These are phyloP conservation scores for Drosophila carrolli DNA, from an alignment of 1,140 invertebrate species.

Conservation along the genomic window DNA sequence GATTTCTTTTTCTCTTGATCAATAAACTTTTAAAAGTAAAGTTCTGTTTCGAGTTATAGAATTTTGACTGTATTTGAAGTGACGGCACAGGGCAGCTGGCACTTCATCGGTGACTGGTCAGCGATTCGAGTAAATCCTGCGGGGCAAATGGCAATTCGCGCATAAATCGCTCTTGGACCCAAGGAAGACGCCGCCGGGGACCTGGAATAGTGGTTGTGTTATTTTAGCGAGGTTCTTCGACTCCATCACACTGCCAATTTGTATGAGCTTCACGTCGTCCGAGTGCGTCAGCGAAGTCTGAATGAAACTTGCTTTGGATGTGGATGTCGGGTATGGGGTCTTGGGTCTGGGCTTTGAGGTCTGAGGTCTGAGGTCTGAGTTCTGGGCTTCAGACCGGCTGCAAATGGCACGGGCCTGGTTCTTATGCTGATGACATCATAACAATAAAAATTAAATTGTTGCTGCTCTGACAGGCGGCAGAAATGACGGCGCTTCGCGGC, in stretches of 20 bases:
- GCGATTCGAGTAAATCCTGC: conserved; percentile 34
- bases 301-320: conserved; percentile 5
- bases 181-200: conserved; percentile 10
- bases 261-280: conserved; percentile 49
- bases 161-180: conserved; percentile 42
- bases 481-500: conserved; percentile 54
- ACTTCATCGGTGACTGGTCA: conserved; percentile 29
- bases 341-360: not conserved
- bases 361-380: not conserved
- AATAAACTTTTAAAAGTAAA: not conserved
- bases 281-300: conserved; percentile 35
- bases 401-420: conserved; percentile 44
- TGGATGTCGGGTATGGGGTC: too few species aligned
- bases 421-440: conserved; percentile 66
- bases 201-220: conserved; percentile 25
- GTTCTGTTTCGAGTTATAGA: too few species aligned
- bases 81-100: not conserved
- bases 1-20: not conserved
- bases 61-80: not conserved
- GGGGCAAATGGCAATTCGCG: conserved; percentile 26
- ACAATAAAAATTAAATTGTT: conserved; percentile 68
- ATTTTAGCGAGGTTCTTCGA: conserved; percentile 16
- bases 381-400: conserved; percentile 6
- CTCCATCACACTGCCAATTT: conserved; percentile 27
- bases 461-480: conserved; percentile 53